Evolutionary conservation across 1,140 invertebrate species (phyloP).

Genomic region (Meteorus sp.): DNA sequence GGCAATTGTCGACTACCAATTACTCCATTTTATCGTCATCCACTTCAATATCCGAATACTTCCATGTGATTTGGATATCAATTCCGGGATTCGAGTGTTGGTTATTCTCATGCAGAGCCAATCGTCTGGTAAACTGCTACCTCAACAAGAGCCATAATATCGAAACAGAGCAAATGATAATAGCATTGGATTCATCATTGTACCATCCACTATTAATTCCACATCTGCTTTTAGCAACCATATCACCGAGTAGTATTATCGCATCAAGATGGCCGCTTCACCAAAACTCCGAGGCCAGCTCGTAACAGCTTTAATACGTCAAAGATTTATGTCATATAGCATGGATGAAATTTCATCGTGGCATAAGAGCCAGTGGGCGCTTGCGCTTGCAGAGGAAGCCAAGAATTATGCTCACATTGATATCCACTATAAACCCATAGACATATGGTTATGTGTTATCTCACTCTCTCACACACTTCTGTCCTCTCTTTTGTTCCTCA

Average conservation of each 20-base stretch:
- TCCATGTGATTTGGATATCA: too few relatives aligned
- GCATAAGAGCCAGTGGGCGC: slow-evolving; percentile 14
- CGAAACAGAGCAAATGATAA: too few relatives aligned
- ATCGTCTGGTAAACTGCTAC: too few relatives aligned
- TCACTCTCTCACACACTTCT: neutral
- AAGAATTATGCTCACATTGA: slow-evolving; percentile 49
- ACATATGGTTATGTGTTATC: slow-evolving; percentile 8
- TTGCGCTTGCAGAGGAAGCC: slow-evolving; percentile 31
- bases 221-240: neutral
- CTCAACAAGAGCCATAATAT: too few relatives aligned
- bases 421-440: slow-evolving; percentile 42
- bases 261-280: slow-evolving; percentile 11
- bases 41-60: too few relatives aligned
- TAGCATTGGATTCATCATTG: too few relatives aligned
- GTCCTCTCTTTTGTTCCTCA: slow-evolving; percentile 3
- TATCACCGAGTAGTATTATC: neutral
- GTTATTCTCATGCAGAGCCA: too few relatives aligned
- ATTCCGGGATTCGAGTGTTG: too few relatives aligned
- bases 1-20: too few relatives aligned
- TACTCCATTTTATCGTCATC: too few relatives aligned
- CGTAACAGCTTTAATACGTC: slow-evolving; percentile 29
- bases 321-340: slow-evolving; percentile 32
- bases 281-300: slow-evolving; percentile 20
- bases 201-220: too few relatives aligned
- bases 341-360: slow-evolving; percentile 33